phyloP scores from a whole-genome alignment of 2,113 vertebrate species.

The Agapornis roseicollis region DNA sequence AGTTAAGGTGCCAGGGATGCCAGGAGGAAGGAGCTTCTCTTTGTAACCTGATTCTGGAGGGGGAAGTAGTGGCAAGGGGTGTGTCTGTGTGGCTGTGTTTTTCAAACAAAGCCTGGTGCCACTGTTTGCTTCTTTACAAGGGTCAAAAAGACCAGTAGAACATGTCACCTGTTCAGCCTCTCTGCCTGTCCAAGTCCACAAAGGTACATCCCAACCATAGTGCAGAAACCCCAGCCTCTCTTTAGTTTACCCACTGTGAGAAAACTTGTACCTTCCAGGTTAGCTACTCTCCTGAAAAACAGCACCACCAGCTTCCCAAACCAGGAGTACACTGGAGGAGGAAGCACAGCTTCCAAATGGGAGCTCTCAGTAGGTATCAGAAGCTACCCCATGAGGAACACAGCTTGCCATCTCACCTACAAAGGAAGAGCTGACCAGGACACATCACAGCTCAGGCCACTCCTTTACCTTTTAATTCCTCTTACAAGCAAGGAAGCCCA shows the following conservation, averaged over 20 bases:
- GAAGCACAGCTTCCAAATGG: neutral
- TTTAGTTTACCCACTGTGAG: neutral
- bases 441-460: too few relatives aligned
- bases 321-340: neutral
- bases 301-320: neutral
- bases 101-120: neutral
- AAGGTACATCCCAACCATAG: fast-evolving
- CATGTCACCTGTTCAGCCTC: neutral
- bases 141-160: neutral
- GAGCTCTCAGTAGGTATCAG: neutral
- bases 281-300: neutral
- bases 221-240: neutral
- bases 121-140: neutral
- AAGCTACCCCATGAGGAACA: neutral
- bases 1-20: neutral
- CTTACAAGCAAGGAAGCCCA: conserved; percentile 92
- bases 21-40: neutral
- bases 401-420: neutral
- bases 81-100: fast-evolving
- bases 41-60: neutral
- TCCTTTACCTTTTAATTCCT: conserved; percentile 89
- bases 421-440: neutral
- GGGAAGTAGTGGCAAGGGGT: neutral
- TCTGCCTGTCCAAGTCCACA: neutral
- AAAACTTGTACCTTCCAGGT: neutral